These are phyloP conservation scores for Hydrochoerus hydrochaeris DNA, from an alignment of 2,113 vertebrate species.

Conservation along the genomic window DNA sequence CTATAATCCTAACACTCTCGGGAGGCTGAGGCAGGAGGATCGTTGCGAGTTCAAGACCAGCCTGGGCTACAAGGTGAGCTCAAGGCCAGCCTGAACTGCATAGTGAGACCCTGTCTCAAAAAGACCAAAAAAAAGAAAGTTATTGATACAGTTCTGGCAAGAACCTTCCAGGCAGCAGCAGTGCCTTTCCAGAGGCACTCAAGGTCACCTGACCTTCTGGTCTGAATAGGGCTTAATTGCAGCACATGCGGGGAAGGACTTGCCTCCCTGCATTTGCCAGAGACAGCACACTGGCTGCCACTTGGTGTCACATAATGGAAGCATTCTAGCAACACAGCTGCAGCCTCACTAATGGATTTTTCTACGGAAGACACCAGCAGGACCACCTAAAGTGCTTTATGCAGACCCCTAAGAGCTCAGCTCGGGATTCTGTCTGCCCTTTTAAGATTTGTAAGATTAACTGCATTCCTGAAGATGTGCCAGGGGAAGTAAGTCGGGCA, in stretches of 20 bases:
- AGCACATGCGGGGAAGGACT: neutral
- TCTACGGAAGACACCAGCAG: neutral
- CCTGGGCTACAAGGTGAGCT: too few relatives aligned
- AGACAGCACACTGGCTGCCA: neutral
- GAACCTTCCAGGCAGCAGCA: neutral
- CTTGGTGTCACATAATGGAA: neutral
- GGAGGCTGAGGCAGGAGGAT: too few relatives aligned
- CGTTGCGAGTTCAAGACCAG: too few relatives aligned
- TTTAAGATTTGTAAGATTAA: constrained; percentile 49
- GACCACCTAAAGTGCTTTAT: neutral
- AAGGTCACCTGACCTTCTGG: neutral
- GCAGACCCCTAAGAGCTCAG: neutral
- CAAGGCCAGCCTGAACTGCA: too few relatives aligned
- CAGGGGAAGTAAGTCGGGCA: neutral
- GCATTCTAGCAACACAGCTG: neutral
- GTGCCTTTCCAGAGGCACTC: neutral
- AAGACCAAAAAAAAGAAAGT: too few relatives aligned
- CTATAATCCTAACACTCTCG: too few relatives aligned
- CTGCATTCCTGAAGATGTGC: neutral
- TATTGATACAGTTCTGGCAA: neutral
- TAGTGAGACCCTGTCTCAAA: too few relatives aligned
- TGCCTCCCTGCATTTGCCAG: neutral
- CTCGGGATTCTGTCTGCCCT: constrained; percentile 14
- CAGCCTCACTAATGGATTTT: constrained; percentile 14
- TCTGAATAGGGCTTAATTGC: constrained; percentile 2